Evolutionary conservation across 2,888 invertebrate species (phyloP).

Genomic region (Xanthia icteritia): DNA sequence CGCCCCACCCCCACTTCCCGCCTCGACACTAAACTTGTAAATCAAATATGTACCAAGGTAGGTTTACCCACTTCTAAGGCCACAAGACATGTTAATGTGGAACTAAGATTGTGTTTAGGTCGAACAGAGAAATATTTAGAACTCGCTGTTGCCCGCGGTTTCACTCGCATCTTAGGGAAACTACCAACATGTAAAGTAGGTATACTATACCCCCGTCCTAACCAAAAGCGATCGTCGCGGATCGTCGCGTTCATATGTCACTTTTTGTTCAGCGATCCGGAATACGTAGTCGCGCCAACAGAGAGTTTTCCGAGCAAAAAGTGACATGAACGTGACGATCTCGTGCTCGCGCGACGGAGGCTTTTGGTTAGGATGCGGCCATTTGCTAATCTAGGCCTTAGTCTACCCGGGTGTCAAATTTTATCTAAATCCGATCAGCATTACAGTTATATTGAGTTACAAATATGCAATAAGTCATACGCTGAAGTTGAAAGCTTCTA

Average conservation of each 20-base stretch:
- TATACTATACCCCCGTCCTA: neutral
- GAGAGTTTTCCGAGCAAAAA: too few species aligned
- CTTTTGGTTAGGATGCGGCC: too few species aligned
- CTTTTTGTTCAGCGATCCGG: neutral
- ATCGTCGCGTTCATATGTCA: neutral
- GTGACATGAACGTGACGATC: too few species aligned
- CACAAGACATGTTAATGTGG: neutral
- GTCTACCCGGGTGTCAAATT: neutral
- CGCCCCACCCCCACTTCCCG: conserved; percentile 32
- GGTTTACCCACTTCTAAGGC: neutral
- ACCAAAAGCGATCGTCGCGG: neutral
- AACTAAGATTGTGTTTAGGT: neutral
- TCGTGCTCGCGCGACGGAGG: too few species aligned
- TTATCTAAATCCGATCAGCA: neutral
- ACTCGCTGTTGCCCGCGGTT: neutral
- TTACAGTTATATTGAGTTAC: neutral
- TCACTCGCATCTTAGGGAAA: neutral
- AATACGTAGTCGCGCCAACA: neutral
- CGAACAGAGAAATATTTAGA: conserved; percentile 2
- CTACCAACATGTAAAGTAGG: neutral
- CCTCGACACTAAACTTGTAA: conserved; percentile 36
- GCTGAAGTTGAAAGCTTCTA: neutral
- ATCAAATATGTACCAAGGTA: conserved; percentile 40
- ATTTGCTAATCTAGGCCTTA: too few species aligned
- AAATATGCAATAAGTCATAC: neutral